Evolutionary conservation across 2,888 invertebrate genomes (phyloP).

Genomic region (Sicus ferrugineus): DNA sequence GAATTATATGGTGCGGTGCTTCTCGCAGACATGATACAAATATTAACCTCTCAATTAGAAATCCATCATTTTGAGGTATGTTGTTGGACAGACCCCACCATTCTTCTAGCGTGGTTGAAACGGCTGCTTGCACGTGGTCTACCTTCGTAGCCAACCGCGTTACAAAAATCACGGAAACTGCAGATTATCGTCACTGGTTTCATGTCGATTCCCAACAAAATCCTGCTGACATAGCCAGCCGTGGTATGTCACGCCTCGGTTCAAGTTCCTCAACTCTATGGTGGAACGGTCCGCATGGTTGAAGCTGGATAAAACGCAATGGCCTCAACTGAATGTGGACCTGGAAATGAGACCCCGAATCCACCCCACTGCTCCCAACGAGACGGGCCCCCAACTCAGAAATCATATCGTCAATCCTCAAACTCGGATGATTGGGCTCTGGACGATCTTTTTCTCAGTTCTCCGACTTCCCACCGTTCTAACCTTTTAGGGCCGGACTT

Average conservation of each 20-base stretch:
- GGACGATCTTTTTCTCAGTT: too few relatives aligned
- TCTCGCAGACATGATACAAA: constrained; percentile 22
- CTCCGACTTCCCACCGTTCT: too few relatives aligned
- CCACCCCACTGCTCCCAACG: too few relatives aligned
- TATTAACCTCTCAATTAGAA: background rate
- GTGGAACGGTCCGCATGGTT: constrained; percentile 34
- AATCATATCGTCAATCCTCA: too few relatives aligned
- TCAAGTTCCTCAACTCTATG: constrained; percentile 21
- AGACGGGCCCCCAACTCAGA: too few relatives aligned
- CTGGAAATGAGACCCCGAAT: constrained; percentile 31
- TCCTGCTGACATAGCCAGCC: constrained; percentile 32
- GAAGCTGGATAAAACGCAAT: background rate
- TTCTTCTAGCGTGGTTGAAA: too few relatives aligned
- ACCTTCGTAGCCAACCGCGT: constrained; percentile 31
- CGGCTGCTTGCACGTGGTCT: constrained; percentile 22
- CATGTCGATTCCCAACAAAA: constrained; percentile 31
- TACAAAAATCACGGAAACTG: constrained; percentile 11
- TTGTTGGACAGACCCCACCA: too few relatives aligned
- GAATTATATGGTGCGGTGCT: background rate
- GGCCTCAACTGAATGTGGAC: background rate
- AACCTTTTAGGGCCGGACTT: too few relatives aligned
- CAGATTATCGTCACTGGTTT: background rate
- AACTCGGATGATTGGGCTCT: too few relatives aligned
- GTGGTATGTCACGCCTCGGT: constrained; percentile 22
- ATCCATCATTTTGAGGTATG: constrained; percentile 37